A percentile compares a stretch with the other conserved stretches of the same genome.
These are phyloP conservation scores for Microplitis manilae DNA, from an alignment of 2,888 invertebrate species.

Conservation along the genomic window DNA sequence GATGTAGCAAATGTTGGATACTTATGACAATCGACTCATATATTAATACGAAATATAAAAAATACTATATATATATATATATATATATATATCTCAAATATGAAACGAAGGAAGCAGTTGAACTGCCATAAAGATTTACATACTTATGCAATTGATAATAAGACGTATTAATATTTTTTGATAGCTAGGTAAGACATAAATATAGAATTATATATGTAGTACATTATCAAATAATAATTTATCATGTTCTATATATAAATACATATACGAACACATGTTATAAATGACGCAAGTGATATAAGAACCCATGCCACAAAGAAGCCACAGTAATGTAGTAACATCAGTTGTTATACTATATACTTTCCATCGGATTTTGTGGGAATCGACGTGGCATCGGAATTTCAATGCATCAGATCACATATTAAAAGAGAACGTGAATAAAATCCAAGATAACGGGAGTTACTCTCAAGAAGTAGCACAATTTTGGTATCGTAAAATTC, in stretches of 20 bases:
- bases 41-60: too few relatives aligned
- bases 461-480: neutral
- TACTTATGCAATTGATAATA: neutral
- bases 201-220: neutral
- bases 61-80: too few relatives aligned
- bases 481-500: neutral
- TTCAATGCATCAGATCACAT: neutral
- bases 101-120: neutral
- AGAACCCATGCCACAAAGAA: neutral
- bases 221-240: neutral
- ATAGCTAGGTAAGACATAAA: neutral
- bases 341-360: neutral
- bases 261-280: neutral
- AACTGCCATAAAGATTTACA: neutral
- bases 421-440: neutral
- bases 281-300: neutral
- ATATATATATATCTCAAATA: neutral
- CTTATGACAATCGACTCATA: neutral
- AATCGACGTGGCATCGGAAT: neutral
- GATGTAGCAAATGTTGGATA: neutral
- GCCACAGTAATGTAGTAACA: neutral
- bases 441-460: neutral
- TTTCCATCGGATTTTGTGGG: neutral
- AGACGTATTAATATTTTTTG: neutral
- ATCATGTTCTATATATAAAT: slow-evolving; percentile 1